phyloP scores from a whole-genome alignment of 2,888 invertebrate genomes.

The Caenorhabditis japonica region DNA sequence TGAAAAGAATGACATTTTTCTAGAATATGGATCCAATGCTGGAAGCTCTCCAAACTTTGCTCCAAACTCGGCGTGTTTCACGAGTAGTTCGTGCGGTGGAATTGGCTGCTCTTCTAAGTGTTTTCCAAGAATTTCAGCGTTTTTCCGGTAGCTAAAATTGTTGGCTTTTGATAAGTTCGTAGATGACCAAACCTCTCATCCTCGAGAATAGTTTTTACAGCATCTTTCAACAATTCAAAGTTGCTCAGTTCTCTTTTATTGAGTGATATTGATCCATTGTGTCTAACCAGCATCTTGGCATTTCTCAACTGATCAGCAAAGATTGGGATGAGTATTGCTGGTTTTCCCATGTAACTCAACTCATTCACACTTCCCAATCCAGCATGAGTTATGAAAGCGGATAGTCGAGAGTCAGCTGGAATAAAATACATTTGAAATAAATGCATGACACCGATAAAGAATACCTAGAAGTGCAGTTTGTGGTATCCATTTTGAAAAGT shows the following conservation, averaged over 20 bases:
- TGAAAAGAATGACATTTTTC: constrained; percentile 34
- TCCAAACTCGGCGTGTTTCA: constrained; percentile 34
- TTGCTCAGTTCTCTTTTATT: constrained; percentile 20
- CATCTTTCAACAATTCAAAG: constrained; percentile 10
- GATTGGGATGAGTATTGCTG: constrained; percentile 35
- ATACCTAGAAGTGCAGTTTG: constrained; percentile 12
- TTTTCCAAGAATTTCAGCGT: constrained; percentile 12
- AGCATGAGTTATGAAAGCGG: constrained; percentile 46
- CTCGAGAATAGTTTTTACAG: constrained; percentile 8
- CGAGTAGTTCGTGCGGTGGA: constrained; percentile 20
- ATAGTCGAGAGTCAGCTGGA: constrained; percentile 32
- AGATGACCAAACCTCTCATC: constrained; percentile 10
- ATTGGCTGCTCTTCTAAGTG: constrained; percentile 30
- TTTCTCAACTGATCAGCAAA: constrained; percentile 44
- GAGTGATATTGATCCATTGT: constrained; percentile 47
- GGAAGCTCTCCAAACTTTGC: constrained; percentile 35
- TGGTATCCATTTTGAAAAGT: constrained; percentile 25
- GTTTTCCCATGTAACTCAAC: constrained; percentile 34
- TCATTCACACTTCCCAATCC: constrained; percentile 46
- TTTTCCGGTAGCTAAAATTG: constrained; percentile 4
- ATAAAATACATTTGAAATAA: neutral
- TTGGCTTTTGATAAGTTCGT: neutral
- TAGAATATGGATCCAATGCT: constrained; percentile 21
- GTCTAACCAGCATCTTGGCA: constrained; percentile 33
- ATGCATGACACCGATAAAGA: too few species aligned